phyloP scores from a whole-genome alignment of 2,113 vertebrate genomes.

The Brachypteracias leptosomus region DNA sequence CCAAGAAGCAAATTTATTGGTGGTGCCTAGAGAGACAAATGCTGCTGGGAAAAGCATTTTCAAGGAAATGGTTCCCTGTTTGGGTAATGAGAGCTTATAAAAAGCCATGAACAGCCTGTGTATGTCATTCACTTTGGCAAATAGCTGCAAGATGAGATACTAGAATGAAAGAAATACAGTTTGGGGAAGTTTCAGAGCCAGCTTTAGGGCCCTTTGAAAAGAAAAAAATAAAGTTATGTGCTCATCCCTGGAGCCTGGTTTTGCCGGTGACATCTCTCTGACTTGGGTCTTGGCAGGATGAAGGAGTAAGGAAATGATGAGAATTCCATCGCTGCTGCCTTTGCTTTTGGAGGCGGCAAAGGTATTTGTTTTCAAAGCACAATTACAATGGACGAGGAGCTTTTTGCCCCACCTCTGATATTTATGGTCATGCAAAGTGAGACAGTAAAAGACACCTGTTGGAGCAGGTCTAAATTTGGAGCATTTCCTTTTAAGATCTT shows the following conservation, averaged over 20 bases:
- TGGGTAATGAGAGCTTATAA: conserved; percentile 64
- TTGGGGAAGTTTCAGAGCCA: conserved; percentile 28
- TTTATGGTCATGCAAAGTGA: conserved; percentile 62
- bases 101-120: conserved; percentile 51
- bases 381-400: conserved; percentile 37
- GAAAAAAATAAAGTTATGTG: conserved; percentile 16
- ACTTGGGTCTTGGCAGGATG: conserved; percentile 65
- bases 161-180: conserved; percentile 51
- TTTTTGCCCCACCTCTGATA: conserved; percentile 64
- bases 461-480: conserved; percentile 69
- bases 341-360: conserved; percentile 18
- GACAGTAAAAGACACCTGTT: conserved; percentile 77
- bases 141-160: conserved; percentile 57
- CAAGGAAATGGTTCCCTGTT: conserved; percentile 52
- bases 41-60: conserved; percentile 41
- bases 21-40: neutral
- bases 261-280: conserved; percentile 27
- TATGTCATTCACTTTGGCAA: conserved; percentile 54
- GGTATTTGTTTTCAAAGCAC: conserved; percentile 62
- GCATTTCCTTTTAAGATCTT: conserved; percentile 65
- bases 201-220: conserved; percentile 30
- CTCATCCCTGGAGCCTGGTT: conserved; percentile 56
- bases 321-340: conserved; percentile 62
- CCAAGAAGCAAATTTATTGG: neutral
- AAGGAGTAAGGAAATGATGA: conserved; percentile 76